phyloP scores from a whole-genome alignment of 2,888 invertebrate genomes.

The Quadroppia sp. region DNA sequence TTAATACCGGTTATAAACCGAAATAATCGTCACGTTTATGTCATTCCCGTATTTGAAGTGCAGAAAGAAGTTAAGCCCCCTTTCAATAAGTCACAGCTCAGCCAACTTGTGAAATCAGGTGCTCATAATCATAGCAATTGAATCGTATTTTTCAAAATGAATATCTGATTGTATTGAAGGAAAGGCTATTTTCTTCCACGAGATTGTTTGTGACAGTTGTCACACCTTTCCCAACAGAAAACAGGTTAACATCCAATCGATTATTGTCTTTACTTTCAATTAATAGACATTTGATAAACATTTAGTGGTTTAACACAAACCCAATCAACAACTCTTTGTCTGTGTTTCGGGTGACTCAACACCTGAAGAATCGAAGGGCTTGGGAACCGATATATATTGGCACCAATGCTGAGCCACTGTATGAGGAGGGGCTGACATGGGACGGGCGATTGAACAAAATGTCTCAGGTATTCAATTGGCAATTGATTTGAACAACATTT shows the following conservation, averaged over 20 bases:
- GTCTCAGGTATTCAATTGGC: slow-evolving; percentile 73
- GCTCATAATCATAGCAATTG: no score
- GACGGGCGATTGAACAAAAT: slow-evolving; percentile 93
- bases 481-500: no score
- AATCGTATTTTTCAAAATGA: no score
- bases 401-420: slow-evolving; percentile 74
- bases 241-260: slow-evolving; percentile 20
- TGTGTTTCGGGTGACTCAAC: slow-evolving; percentile 57
- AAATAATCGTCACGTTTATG: slow-evolving; percentile 67
- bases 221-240: slow-evolving; percentile 59
- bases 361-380: slow-evolving; percentile 51
- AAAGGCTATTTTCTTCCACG: slow-evolving; percentile 82
- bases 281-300: background rate
- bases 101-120: slow-evolving; percentile 64
- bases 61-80: slow-evolving; percentile 49
- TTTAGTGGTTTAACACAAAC: slow-evolving; percentile 45
- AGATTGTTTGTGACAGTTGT: slow-evolving; percentile 79
- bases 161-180: no score
- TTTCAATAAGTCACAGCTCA: slow-evolving; percentile 64
- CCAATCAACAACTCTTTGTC: slow-evolving; percentile 44
- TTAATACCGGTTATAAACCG: slow-evolving; percentile 36
- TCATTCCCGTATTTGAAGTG: slow-evolving; percentile 83
- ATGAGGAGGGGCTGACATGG: slow-evolving; percentile 88
- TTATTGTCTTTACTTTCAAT: background rate
- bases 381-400: slow-evolving; percentile 95